Evolutionary conservation across 1,140 invertebrate genomes (phyloP), one percentile per base, ranked within the genome.

Genomic region (Zaprionus ornatus): DNA sequence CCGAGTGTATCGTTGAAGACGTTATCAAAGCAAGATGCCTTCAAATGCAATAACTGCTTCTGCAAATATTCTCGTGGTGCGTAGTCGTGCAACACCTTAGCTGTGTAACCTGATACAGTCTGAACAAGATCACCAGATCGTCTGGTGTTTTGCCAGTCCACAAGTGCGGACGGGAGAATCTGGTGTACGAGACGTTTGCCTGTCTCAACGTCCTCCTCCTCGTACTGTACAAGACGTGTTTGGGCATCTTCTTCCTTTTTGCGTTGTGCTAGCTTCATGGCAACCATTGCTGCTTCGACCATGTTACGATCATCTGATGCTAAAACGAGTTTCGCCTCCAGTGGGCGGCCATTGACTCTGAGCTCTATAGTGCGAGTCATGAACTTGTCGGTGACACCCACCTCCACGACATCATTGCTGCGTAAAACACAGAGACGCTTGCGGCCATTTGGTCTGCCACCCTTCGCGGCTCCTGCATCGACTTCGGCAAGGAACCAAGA

Each of bases 401-500:
- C 54, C 12, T 91, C 90, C 2, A 91, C 19, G 4, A 91, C 50
- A 9, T 91, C 90, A 67, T 86, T 83, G 6, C 84, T 90, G 56
- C 91, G 90, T 12, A 91, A 71, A 0, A 91, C 74, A 32, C 72
- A 86, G 12, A 80, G 61, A 0, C 65, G 70, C 0, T 35, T 63
- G 4, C 62, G 73, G 15, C 80, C 90, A 57, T 69, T 88, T 1
- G 65, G 45, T 4, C 59, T 50, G 4, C 84, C 84, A 3, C 60
- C 52, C 12, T 62, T 70, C 45, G 82, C 32, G 1, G 48, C 32
- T 1, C 88, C 88, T 4, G 85, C 84, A 27, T 91, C 90, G 55
- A 91, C 80, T 19, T 91, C 90, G 21, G 90, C 82, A 12, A 91
- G 60, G 27, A 91, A 91, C 90, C 90, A 91, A 9, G 90, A 91